phyloP scores from a whole-genome alignment of 2,113 vertebrate genomes.

The Pristiophorus japonicus region DNA sequence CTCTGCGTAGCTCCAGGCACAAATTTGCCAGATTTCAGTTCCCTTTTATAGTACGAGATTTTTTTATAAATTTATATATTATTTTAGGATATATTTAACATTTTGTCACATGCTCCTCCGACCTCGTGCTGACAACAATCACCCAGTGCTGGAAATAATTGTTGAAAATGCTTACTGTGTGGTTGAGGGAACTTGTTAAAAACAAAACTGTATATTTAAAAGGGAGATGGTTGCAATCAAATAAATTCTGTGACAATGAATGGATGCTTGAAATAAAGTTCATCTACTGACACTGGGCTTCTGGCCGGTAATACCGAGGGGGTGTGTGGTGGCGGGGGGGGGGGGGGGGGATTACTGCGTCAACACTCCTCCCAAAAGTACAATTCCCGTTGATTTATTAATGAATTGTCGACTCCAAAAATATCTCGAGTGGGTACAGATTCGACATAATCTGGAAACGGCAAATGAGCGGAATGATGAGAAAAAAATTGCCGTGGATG shows the following conservation, averaged over 20 bases:
- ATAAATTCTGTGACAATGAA: background rate
- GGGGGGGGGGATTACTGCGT: background rate
- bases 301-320: background rate
- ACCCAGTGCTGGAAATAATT: background rate
- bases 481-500: background rate
- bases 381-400: too few species aligned
- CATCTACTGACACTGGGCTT: background rate
- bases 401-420: background rate
- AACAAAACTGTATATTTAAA: background rate
- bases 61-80: conserved; percentile 46
- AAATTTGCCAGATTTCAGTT: conserved; percentile 73
- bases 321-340: too few species aligned
- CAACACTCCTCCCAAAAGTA: background rate
- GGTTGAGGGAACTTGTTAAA: background rate
- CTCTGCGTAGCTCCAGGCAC: conserved; percentile 82
- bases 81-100: conserved; percentile 51
- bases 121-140: conserved; percentile 36
- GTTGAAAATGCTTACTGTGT: background rate
- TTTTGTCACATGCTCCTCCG: conserved; percentile 53
- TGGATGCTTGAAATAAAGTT: background rate
- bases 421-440: background rate
- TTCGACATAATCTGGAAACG: background rate
- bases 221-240: too few species aligned
- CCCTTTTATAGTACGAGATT: conserved; percentile 51
- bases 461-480: background rate